Evolutionary conservation across 2,888 invertebrate species (phyloP).

Genomic region (Entomobrya proxima): DNA sequence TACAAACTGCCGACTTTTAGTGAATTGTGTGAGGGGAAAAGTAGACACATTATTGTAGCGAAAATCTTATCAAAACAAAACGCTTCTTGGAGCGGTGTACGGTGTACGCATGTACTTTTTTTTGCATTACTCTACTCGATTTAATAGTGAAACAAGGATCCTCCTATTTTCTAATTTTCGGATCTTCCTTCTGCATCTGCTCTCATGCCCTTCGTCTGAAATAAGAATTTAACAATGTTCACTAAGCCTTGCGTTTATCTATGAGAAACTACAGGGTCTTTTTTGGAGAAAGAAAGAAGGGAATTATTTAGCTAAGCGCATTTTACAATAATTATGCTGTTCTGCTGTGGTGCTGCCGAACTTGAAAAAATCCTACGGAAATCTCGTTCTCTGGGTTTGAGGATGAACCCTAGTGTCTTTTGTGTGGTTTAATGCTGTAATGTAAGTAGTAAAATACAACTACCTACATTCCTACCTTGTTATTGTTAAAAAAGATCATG

Average conservation of each 20-base stretch:
- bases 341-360: slow-evolving; percentile 56
- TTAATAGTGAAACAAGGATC: not conserved
- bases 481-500: not conserved
- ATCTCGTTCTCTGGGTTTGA: slow-evolving; percentile 6
- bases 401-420: not conserved
- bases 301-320: slow-evolving; percentile 38
- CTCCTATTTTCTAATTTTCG: slow-evolving; percentile 9
- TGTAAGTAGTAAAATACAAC: not conserved
- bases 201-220: not conserved
- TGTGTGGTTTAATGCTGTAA: too few species aligned
- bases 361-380: slow-evolving; percentile 46
- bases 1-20: not conserved
- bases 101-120: not conserved
- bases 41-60: not conserved
- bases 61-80: not conserved
- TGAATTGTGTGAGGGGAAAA: not conserved
- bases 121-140: not conserved
- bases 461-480: not conserved
- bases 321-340: slow-evolving; percentile 50
- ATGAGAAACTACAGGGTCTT: not conserved
- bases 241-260: not conserved
- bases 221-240: not conserved
- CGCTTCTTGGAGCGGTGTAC: slow-evolving; percentile 23
- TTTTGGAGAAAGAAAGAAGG: slow-evolving; percentile 30
- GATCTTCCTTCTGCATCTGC: not conserved